A percentile compares a stretch with the other conserved stretches of the same genome.
Evolutionary conservation across 1,140 invertebrate genomes (phyloP).

Genomic region (Saxidomus purpurata): DNA sequence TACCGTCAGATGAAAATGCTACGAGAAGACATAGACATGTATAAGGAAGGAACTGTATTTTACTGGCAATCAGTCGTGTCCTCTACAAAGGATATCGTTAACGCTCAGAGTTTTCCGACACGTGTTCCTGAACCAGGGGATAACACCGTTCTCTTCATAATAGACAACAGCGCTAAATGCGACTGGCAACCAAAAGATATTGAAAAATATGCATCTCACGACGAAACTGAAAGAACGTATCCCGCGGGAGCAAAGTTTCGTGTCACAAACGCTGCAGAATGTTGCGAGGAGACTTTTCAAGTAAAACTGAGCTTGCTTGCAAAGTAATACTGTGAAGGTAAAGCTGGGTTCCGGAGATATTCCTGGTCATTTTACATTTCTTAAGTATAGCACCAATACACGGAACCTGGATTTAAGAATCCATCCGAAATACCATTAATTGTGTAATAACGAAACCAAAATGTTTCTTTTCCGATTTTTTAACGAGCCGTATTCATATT

Average conservation of each 20-base stretch:
- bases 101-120: not conserved
- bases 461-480: too few relatives aligned
- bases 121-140: not conserved
- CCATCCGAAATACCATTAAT: too few relatives aligned
- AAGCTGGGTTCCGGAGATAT: too few relatives aligned
- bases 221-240: slow-evolving; percentile 45
- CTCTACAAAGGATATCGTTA: not conserved
- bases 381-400: too few relatives aligned
- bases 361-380: too few relatives aligned
- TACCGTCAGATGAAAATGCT: slow-evolving; percentile 34
- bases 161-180: slow-evolving; percentile 21
- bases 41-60: slow-evolving; percentile 30
- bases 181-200: slow-evolving; percentile 42
- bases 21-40: slow-evolving; percentile 10
- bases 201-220: slow-evolving; percentile 18
- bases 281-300: not conserved
- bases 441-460: too few relatives aligned
- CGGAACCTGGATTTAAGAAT: too few relatives aligned
- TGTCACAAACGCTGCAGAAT: not conserved
- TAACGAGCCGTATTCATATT: too few relatives aligned
- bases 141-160: not conserved
- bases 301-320: not conserved
- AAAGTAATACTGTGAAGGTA: too few relatives aligned
- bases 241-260: slow-evolving; percentile 40
- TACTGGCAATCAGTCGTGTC: slow-evolving; percentile 35